Percentiles rank a stretch among this genome's conserved stretches.
phyloP scores from a whole-genome alignment of 2,888 invertebrate genomes.

The Patella ulyssiponensis region DNA sequence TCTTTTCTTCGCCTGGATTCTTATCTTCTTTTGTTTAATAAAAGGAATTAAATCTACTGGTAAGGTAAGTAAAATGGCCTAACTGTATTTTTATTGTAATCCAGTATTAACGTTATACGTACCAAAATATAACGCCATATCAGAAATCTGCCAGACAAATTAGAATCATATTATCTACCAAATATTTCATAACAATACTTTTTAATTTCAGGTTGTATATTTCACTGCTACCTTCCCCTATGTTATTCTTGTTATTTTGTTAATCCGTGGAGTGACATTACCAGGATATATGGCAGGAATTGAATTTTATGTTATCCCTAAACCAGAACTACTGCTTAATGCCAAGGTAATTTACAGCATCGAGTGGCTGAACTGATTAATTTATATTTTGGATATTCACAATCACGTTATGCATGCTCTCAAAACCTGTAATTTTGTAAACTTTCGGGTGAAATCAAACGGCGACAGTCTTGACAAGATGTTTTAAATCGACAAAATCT shows the following conservation, averaged over 20 bases:
- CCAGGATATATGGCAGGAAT: conserved; percentile 62
- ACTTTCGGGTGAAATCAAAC: too few species aligned
- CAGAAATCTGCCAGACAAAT: too few species aligned
- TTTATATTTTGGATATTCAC: too few species aligned
- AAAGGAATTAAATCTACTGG: conserved; percentile 69
- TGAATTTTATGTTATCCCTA: conserved; percentile 65
- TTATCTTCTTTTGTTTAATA: conserved; percentile 67
- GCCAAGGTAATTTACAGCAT: conserved; percentile 48
- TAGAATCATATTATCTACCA: too few species aligned
- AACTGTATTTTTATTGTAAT: too few species aligned
- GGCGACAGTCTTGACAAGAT: too few species aligned
- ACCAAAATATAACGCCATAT: too few species aligned
- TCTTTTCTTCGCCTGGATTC: conserved; percentile 64
- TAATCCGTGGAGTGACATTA: conserved; percentile 62
- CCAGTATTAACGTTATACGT: too few species aligned
- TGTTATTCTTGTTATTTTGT: conserved; percentile 58
- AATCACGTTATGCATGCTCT: too few species aligned
- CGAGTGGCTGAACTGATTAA: background rate
- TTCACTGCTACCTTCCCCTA: conserved; percentile 69
- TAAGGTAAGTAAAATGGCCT: conserved; percentile 54
- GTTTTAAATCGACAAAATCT: too few species aligned
- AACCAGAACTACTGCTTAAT: conserved; percentile 53
- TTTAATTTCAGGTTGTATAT: conserved; percentile 64
- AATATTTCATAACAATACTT: too few species aligned
- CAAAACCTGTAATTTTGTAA: too few species aligned